Percentiles rank a stretch among this genome's conserved stretches.
Evolutionary conservation across 2,113 vertebrate species (phyloP).

Genomic region (Gadus macrocephalus): DNA sequence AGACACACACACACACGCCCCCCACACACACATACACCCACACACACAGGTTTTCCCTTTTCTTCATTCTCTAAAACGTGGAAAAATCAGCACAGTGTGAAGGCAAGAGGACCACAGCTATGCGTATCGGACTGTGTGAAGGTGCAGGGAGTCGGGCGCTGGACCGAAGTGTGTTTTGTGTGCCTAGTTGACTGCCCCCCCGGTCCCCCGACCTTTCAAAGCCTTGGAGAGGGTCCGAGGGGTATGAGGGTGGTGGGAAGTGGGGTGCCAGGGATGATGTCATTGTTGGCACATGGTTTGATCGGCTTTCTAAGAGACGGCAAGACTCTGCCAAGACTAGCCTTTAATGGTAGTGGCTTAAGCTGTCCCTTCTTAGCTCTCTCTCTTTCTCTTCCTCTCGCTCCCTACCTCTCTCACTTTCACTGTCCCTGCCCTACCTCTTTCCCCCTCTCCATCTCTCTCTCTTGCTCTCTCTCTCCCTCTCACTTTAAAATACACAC

Average conservation of each 20-base stretch:
- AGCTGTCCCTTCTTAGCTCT: constrained; percentile 14
- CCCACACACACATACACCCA: no score
- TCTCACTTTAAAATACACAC: neutral
- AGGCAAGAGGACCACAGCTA: no score
- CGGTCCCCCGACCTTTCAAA: constrained; percentile 4
- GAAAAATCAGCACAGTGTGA: no score
- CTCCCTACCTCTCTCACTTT: neutral
- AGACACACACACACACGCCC: no score
- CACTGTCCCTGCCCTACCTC: neutral
- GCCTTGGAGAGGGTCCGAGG: constrained; percentile 1
- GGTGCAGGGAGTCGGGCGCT: no score
- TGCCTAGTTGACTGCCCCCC: constrained; percentile 18
- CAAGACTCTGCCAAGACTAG: constrained; percentile 49
- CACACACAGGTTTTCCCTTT: neutral
- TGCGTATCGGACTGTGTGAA: no score
- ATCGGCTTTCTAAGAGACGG: constrained; percentile 47
- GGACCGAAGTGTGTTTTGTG: neutral
- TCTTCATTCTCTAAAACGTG: no score
- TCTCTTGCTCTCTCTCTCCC: neutral
- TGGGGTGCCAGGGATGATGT: constrained; percentile 46
- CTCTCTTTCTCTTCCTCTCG: constrained; percentile 21
- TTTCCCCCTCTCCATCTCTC: neutral
- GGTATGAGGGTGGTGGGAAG: neutral
- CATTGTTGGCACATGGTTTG: constrained; percentile 50
- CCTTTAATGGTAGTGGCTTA: constrained; percentile 32